Evolutionary conservation across 23 tunicate species (phyloP), one percentile per base, ranked within the genome.

Genomic region (Ciona savignyi): DNA sequence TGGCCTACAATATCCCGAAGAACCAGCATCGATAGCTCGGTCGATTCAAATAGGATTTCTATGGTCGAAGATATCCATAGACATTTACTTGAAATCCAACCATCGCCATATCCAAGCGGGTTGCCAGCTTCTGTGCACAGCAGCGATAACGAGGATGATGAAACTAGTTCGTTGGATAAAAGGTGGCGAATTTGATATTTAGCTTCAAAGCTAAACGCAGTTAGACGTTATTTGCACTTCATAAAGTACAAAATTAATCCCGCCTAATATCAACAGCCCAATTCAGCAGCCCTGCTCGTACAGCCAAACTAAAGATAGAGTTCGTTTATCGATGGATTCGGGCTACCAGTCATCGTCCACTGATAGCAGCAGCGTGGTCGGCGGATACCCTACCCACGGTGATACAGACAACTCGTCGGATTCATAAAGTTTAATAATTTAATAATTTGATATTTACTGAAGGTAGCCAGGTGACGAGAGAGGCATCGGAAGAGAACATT

Each of bases 91-190:
- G 83, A 84, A 29, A 70, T 84, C 21, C 77, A 84, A 29, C 89
- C 89, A 19, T 84, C 89, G 23, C 89, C 89, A 4, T 84, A 84
- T 29, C 89, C 83, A 2, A 81, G 89, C 23, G 82, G 82, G 30
- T 71, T 81, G 27, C 89, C 89, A 31, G 65, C 78, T 22, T 68
- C 81, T 62, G 64, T 64, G 19, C 29, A 29, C 19, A 84, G 82
- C 73, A 71, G 35, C 51, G 62, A 66, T 72, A 42, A 84, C 64
- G 75, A 68, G 3, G 87, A 83, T 68, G 89, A 84, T 71, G 89
- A 84, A 28, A 77, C 28, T 6, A 42, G 56, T 6, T 42, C 56
- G 56, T 6, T 42, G 15, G 56, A 42, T 6, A 42, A 42, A 42
- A 42, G 56, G 56, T 15, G 56, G 15, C n/a, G n/a, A n/a, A n/a